Evolutionary conservation across 1,140 invertebrate genomes (phyloP), one percentile per base, ranked within the genome.

Genomic region (Drosophila prosaltans): DNA sequence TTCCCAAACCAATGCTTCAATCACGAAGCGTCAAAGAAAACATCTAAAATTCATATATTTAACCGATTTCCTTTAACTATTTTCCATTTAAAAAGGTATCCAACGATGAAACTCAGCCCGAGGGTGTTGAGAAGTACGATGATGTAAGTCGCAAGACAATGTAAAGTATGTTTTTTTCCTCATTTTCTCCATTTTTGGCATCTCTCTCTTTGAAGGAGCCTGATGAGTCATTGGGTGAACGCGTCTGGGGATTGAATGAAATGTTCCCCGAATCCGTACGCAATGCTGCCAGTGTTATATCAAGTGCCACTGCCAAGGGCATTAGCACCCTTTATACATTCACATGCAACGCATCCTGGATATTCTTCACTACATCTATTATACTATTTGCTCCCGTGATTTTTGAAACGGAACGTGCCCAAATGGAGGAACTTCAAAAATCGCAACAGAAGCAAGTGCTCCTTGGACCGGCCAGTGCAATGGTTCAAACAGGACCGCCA

Each of bases 341-440:
- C 70, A 95, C 96, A 16, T 95, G 97, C 81, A 94, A 94, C 51
- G 94, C 95, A 1, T 94, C 97, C 69, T 99, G 98, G 98, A 93
- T 98, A 58, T 93, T 97, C 55, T 97, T 97, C 69, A 98, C 97
- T 83, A 96, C 97, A 16, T 97, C 98, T 1, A 95, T 97, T 21
- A 97, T 99, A 74, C 93, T 98, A 32, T 96, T 98, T 92, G 96
- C 97, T 43, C 98, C 98, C 8, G 95, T 98, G 30, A 94, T 98
- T 82, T 98, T 99, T 93, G 98, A 99, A 94, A 95, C 97, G 10
- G 98, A 99, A 93, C 93, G 97, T 88, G 96, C 97, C 65, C 97
- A 98, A 93, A 95, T 98, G 93, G 97, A 98, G 93, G 98, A 99
- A 93, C 95, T 97, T 92, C 97, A 98, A 80, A 95, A 96, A 81